Conservation (phyloP, 2,797 vertebrate genomes). For the Hyperoplus immaculatus region DNA sequence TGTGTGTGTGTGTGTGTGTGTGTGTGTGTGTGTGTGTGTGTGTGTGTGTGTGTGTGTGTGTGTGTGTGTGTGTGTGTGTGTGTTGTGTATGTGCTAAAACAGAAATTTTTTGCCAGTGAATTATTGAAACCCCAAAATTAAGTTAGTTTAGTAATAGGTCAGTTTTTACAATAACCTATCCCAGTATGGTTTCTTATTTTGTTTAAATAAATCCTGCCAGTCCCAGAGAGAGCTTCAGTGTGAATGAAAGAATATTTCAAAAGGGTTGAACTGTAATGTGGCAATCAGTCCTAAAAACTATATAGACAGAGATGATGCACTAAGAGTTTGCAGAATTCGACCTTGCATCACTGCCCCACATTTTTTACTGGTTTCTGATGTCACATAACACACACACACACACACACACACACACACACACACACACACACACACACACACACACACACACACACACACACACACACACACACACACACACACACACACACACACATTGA, state of each 20-base stretch:
- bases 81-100: constrained; percentile 11
- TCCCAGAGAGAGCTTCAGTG: constrained; percentile 7
- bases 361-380: constrained; percentile 24
- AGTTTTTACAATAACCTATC: constrained; percentile 20
- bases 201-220: background rate
- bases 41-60: background rate
- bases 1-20: background rate
- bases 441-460: too few species aligned
- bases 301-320: constrained; percentile 21
- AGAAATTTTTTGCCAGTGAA: constrained; percentile 25
- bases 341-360: constrained; percentile 2
- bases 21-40: too few species aligned
- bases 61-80: background rate
- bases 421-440: too few species aligned
- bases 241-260: constrained; percentile 43
- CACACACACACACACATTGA: too few species aligned
- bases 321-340: constrained; percentile 21
- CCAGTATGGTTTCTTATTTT: background rate
- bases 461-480: too few species aligned
- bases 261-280: constrained; percentile 22
- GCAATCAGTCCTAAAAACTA: constrained; percentile 35
- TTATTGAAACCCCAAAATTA: constrained; percentile 6
- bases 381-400: too few species aligned
- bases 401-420: too few species aligned
- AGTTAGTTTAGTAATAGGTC: constrained; percentile 6